Evolutionary conservation across 2,797 vertebrate genomes (phyloP), one percentile per base, ranked within the genome.

Genomic region (Euthynnus affinis): DNA sequence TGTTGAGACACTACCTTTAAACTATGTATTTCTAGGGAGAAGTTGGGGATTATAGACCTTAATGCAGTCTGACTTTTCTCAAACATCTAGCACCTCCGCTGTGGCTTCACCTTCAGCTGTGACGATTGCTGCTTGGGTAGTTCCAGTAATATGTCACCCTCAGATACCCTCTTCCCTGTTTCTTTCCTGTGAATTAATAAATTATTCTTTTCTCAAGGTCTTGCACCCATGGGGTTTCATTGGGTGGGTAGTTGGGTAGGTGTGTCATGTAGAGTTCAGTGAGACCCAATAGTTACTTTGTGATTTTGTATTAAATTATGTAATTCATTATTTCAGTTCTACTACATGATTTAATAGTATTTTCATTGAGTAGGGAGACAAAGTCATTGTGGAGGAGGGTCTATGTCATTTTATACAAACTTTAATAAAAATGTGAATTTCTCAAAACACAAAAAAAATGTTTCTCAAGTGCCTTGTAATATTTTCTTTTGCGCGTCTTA

Each of bases 361-460:
- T 63, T 56, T 57, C 22, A 62, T 2, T 60, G n/a, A 51, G 20
- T 60, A 9, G 9, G 29, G 12, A 51, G 10, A 69, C 9, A 32
- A 61, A 12, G 17, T 1, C 4, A n/a, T 49, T 37, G 58, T 70
- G 27, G 37, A 40, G 32, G 6, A 46, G 10, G 18, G 2, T 25
- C 2, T 0, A 3, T 9, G 6, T 14, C 40, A 27, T 81, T 87
- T 71, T 87, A 23, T 81, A 87, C 59, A 69, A 44, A 66, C 53
- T 65, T 44, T 27, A 87, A 87, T 87, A 49, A 84, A 84, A 86
- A 75, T 40, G 61, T 70, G 68, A 77, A 61, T 57, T 73, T 57
- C 23, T 62, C 29, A 59, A 73, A 61, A 60, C 14, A n/a, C n/a
- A 37, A 4, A 17, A 6, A 40, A 14, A 51, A 52, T 12, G 23